phyloP scores from a whole-genome alignment of 2,113 vertebrate species.

The Isurus oxyrinchus region DNA sequence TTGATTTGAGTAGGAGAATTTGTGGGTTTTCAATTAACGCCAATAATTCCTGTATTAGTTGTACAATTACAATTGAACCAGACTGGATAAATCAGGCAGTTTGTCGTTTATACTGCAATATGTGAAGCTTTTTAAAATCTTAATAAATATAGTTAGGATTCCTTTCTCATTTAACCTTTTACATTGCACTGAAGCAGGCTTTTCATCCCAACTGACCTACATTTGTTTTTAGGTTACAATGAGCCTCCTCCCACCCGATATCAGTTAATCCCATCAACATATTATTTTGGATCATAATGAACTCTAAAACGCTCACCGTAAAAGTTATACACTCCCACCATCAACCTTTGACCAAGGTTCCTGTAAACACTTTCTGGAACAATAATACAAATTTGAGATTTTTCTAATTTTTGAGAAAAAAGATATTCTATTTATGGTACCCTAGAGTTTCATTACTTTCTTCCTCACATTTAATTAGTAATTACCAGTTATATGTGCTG shows the following conservation, averaged over 20 bases:
- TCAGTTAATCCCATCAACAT: not conserved
- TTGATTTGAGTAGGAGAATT: not conserved
- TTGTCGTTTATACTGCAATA: not conserved
- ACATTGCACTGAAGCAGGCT: not conserved
- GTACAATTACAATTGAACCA: not conserved
- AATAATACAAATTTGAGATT: not conserved
- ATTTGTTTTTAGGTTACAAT: not conserved
- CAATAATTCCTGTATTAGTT: not conserved
- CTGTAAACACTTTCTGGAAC: not conserved
- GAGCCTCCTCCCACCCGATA: no score
- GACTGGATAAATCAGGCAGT: not conserved
- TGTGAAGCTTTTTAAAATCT: not conserved
- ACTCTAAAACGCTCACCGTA: not conserved
- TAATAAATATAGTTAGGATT: not conserved
- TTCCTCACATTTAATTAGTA: not conserved
- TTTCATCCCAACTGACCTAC: not conserved
- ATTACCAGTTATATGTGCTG: conserved; percentile 9
- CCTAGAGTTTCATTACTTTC: not conserved
- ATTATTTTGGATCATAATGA: not conserved
- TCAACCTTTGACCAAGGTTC: not conserved
- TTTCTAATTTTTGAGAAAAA: not conserved
- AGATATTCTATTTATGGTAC: not conserved
- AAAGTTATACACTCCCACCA: not conserved
- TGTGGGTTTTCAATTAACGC: not conserved
- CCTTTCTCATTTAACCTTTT: not conserved